Percentiles rank a stretch among this genome's conserved stretches.
Evolutionary conservation across 2,888 invertebrate genomes (phyloP).

Genomic region (Erebia palarica): DNA sequence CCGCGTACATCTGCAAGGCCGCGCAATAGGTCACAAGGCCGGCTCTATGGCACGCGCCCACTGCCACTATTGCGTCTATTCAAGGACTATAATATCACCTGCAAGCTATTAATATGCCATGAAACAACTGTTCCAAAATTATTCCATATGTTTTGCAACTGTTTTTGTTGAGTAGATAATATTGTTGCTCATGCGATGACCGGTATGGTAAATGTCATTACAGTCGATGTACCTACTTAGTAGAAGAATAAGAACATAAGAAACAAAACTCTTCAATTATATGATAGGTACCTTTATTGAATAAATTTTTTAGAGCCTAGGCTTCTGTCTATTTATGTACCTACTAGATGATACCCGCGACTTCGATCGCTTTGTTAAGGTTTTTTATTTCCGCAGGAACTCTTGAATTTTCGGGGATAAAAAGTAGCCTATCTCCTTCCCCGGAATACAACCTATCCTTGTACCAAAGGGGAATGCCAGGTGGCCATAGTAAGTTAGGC

Average conservation of each 20-base stretch:
- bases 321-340: too few species aligned
- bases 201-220: conserved; percentile 8
- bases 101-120: conserved; percentile 47
- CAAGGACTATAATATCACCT: conserved; percentile 63
- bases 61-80: conserved; percentile 41
- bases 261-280: neutral
- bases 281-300: too few species aligned
- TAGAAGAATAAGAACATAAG: neutral
- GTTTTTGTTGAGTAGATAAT: conserved; percentile 7
- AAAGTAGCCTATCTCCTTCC: too few species aligned
- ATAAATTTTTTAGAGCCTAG: too few species aligned
- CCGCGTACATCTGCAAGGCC: conserved; percentile 61
- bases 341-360: too few species aligned
- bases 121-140: conserved; percentile 20
- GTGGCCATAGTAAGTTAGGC: too few species aligned
- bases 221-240: neutral
- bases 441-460: too few species aligned
- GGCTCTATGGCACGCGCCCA: conserved; percentile 60
- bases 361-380: too few species aligned
- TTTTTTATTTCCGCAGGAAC: too few species aligned
- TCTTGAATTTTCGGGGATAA: too few species aligned
- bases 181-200: neutral
- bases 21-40: conserved; percentile 76
- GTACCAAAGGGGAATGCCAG: too few species aligned
- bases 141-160: conserved; percentile 8